A percentile compares a stretch with the other conserved stretches of the same genome.
These are phyloP conservation scores for Heliconius ismenius DNA, from an alignment of 2,888 invertebrate genomes.

Conservation along the genomic window DNA sequence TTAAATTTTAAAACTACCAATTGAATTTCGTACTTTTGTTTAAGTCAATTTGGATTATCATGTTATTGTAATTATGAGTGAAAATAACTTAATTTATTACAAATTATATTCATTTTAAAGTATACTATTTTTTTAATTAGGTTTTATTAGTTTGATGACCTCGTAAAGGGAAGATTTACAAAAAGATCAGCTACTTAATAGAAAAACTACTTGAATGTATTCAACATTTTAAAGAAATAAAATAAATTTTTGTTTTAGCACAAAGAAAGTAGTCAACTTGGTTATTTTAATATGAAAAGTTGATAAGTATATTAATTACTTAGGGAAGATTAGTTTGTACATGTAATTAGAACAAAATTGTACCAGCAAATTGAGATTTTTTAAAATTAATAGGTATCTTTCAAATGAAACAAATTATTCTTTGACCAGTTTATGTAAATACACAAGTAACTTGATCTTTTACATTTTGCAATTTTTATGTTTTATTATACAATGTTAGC, in stretches of 20 bases:
- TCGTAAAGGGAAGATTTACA: too few species aligned
- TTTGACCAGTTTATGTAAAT: constrained; percentile 68
- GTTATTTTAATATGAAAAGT: background rate
- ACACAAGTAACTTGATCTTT: constrained; percentile 70
- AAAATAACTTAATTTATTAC: background rate
- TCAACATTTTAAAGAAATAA: background rate
- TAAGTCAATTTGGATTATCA: background rate
- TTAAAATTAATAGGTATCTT: background rate
- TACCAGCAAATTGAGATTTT: background rate
- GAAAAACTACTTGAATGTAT: background rate
- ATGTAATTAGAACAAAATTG: background rate
- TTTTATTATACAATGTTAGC: constrained; percentile 75
- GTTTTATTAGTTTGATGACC: too few species aligned
- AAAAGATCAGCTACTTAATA: background rate
- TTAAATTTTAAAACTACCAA: background rate
- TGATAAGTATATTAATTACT: background rate
- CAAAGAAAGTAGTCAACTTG: background rate
- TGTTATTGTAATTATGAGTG: too few species aligned
- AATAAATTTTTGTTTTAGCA: background rate
- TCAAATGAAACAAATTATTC: constrained; percentile 60
- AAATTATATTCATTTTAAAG: background rate
- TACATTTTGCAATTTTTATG: constrained; percentile 76
- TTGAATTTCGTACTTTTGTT: background rate
- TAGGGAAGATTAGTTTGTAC: background rate
- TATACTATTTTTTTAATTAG: background rate